Evolutionary conservation across 2,888 invertebrate species (phyloP).

Genomic region (Cepaea hortensis): DNA sequence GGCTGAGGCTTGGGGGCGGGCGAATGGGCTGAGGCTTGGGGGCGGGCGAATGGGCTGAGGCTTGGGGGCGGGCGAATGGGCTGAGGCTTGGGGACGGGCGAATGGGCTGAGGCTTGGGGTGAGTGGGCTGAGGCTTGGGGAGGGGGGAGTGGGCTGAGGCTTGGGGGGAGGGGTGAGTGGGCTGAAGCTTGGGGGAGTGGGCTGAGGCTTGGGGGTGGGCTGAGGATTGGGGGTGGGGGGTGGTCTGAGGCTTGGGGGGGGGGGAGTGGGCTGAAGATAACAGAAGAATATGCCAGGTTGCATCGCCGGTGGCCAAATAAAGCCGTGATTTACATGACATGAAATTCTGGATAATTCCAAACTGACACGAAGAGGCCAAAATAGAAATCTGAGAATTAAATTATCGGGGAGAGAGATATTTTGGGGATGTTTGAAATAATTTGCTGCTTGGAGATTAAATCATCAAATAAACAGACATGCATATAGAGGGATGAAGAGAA

Average conservation of each 20-base stretch:
- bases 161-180: neutral
- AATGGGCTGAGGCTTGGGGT: neutral
- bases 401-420: no score
- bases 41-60: neutral
- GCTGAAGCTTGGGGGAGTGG: neutral
- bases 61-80: neutral
- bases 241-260: neutral
- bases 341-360: no score
- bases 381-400: no score
- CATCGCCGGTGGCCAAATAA: no score
- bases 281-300: no score
- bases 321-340: no score
- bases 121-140: neutral
- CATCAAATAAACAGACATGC: neutral
- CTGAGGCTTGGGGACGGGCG: neutral
- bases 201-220: neutral
- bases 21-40: neutral
- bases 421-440: no score
- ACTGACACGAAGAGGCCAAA: no score
- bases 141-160: no score
- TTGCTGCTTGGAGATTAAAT: no score
- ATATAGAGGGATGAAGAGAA: neutral
- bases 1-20: neutral
- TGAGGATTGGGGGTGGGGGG: neutral
- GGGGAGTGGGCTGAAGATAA: neutral